These are phyloP conservation scores for Forficula auricularia DNA, from an alignment of 1,140 invertebrate species.

Conservation along the genomic window DNA sequence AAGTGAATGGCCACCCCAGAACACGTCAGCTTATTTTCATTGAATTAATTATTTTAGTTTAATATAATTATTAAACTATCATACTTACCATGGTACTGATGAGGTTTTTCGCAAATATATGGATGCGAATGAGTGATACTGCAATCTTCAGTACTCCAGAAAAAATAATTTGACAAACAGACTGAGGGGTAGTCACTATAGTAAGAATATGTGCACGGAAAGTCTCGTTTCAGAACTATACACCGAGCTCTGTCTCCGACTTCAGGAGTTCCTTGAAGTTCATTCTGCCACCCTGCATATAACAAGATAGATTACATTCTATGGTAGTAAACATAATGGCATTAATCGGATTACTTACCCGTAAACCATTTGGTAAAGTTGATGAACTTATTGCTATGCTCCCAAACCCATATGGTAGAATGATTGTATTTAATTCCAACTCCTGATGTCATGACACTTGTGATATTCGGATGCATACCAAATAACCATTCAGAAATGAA, in stretches of 20 bases:
- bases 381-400: constrained; percentile 23
- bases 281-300: not conserved
- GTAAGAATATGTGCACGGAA: constrained; percentile 23
- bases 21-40: too few relatives aligned
- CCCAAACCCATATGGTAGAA: constrained; percentile 33
- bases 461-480: constrained; percentile 24
- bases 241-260: constrained; percentile 19
- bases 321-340: too few relatives aligned
- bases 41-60: constrained; percentile 2
- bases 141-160: constrained; percentile 34
- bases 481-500: constrained; percentile 37
- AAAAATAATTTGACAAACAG: constrained; percentile 33
- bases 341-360: too few relatives aligned
- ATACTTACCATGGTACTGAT: constrained; percentile 29
- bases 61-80: constrained; percentile 6
- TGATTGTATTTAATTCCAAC: constrained; percentile 30
- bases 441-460: constrained; percentile 33
- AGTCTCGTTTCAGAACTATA: constrained; percentile 26
- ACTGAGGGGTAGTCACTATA: not conserved
- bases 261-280: not conserved
- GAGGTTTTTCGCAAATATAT: constrained; percentile 31
- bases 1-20: too few relatives aligned
- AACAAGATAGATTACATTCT: too few relatives aligned
- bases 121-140: constrained; percentile 25
- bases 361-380: constrained; percentile 29